A percentile compares a stretch with the other conserved stretches of the same genome.
Conservation (phyloP, 1,140 invertebrate genomes). For the Drosophila subobscura region DNA sequence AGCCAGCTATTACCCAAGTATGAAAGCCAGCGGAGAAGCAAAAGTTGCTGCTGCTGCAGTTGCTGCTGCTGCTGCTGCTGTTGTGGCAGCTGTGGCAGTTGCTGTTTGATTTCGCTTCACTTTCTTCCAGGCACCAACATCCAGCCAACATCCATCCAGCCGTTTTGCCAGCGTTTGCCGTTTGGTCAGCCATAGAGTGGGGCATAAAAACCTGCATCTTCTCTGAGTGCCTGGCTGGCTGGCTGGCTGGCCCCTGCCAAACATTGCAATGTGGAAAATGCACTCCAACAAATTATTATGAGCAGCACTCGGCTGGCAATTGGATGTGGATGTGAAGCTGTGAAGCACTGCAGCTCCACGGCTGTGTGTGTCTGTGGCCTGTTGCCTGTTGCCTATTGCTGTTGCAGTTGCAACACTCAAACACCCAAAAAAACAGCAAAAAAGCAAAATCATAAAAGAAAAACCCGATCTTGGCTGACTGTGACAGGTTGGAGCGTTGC, state of each 20-base stretch:
- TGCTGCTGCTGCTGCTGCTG: constrained; percentile 15
- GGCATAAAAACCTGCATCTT: constrained; percentile 44
- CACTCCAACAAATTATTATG: constrained; percentile 77
- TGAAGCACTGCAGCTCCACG: constrained; percentile 2
- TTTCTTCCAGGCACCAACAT: constrained; percentile 65
- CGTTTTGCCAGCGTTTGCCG: constrained; percentile 28
- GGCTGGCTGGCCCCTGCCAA: constrained; percentile 23
- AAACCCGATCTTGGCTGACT: constrained; percentile 46
- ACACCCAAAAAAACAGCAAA: constrained; percentile 45
- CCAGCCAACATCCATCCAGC: constrained; percentile 34
- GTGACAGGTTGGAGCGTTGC: constrained; percentile 63
- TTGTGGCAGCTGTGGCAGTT: constrained; percentile 29
- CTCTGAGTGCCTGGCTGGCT: not conserved
- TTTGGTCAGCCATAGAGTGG: constrained; percentile 6
- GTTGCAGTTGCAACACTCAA: constrained; percentile 62
- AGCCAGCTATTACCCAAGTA: constrained; percentile 76
- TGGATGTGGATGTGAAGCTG: constrained; percentile 49
- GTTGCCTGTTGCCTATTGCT: constrained; percentile 29
- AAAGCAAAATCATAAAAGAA: constrained; percentile 40
- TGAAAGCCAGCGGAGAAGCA: constrained; percentile 44
- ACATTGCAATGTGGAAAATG: constrained; percentile 76
- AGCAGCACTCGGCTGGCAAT: constrained; percentile 58
- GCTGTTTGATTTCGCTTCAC: constrained; percentile 75
- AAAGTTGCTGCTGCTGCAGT: constrained; percentile 39
- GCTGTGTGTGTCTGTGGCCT: constrained; percentile 27